These are phyloP conservation scores for Netelia melanura DNA, from an alignment of 2,888 invertebrate species.

Conservation along the genomic window DNA sequence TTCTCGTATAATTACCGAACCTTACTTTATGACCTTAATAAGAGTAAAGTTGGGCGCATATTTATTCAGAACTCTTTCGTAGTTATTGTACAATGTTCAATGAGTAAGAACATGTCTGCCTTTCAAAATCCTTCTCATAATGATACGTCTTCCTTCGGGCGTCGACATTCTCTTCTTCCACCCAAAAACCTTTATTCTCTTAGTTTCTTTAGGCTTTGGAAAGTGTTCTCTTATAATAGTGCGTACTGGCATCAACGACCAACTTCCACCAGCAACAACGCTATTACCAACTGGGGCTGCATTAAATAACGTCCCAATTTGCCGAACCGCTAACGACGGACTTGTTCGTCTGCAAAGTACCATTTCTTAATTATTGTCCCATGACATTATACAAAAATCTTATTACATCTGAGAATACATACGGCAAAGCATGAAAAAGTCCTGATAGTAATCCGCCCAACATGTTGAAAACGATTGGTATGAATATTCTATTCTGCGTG, in stretches of 20 bases:
- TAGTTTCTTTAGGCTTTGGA: constrained; percentile 91
- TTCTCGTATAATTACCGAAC: background rate
- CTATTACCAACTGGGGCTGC: constrained; percentile 11
- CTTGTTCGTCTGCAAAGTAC: constrained; percentile 53
- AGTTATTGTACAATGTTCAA: constrained; percentile 82
- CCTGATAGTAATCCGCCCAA: constrained; percentile 69
- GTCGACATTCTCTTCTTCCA: constrained; percentile 90
- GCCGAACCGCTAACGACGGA: constrained; percentile 20
- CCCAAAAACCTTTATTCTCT: constrained; percentile 90
- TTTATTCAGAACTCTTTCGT: constrained; percentile 9
- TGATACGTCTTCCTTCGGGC: constrained; percentile 88
- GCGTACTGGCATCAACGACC: constrained; percentile 79
- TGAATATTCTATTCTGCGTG: background rate
- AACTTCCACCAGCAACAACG: constrained; percentile 71
- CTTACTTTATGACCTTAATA: background rate
- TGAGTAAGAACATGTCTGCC: constrained; percentile 90
- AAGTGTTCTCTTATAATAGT: constrained; percentile 89
- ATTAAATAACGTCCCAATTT: constrained; percentile 50
- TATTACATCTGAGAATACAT: constrained; percentile 50
- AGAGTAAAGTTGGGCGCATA: background rate
- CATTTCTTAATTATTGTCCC: constrained; percentile 9
- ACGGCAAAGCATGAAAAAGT: constrained; percentile 73
- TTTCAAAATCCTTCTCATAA: constrained; percentile 92
- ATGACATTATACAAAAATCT: background rate
- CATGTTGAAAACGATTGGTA: constrained; percentile 66